Conservation (phyloP, 2,797 vertebrate species). For the Eleutherodactylus coqui region DNA sequence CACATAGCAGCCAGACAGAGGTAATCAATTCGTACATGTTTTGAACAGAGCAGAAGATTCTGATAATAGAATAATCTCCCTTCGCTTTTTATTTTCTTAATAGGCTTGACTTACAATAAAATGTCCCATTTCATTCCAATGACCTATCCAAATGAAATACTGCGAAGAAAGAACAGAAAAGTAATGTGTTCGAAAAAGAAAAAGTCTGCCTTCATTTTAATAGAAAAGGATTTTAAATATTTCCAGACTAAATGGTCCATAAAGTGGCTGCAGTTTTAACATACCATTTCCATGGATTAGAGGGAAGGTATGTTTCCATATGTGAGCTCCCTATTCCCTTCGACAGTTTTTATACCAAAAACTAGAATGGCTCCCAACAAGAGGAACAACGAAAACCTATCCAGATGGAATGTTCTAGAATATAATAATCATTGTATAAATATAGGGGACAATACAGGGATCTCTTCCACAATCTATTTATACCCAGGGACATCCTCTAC, state of each 20-base stretch:
- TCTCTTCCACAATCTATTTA: no score
- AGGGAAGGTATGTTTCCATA: not conserved
- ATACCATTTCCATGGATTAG: not conserved
- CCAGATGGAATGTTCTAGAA: not conserved
- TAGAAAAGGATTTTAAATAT: not conserved
- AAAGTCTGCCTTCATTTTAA: not conserved
- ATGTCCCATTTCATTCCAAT: slow-evolving; percentile 35
- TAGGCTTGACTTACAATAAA: slow-evolving; percentile 51
- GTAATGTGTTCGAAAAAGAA: not conserved
- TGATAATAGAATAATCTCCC: slow-evolving; percentile 44
- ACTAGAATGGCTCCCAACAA: not conserved
- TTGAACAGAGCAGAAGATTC: slow-evolving; percentile 35
- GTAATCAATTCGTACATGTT: slow-evolving; percentile 53
- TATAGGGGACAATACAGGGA: no score
- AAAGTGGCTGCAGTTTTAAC: not conserved
- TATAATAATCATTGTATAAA: no score
- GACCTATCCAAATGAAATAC: slow-evolving; percentile 19
- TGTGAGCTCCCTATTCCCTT: not conserved
- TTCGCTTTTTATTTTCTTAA: slow-evolving; percentile 50
- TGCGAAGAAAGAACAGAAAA: not conserved
- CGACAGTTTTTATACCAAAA: not conserved
- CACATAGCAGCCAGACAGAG: slow-evolving; percentile 45
- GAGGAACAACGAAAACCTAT: not conserved
- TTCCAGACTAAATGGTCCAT: not conserved
- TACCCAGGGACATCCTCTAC: no score